Base-by-base conservation (phyloP, 1,140 invertebrate genomes). In the Saxidomus purpurata region DNA sequence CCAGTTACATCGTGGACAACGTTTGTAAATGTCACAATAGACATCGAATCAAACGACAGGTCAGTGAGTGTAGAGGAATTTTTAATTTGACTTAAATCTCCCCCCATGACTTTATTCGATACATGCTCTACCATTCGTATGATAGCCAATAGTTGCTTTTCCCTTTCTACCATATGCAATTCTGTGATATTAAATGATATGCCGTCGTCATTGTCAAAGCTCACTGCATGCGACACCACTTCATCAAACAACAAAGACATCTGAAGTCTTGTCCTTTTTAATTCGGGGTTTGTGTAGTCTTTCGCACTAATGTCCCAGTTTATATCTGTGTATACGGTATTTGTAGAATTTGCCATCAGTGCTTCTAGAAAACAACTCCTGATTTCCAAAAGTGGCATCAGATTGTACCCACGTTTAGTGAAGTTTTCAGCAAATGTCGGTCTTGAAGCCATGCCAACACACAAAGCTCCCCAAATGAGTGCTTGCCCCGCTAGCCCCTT, bases 381-480 rank as follows among this genome's bases (percentile, higher is more conserved):
- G 19, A 89, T 77, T 34, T 84, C 69, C 34, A 34, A 28, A 22
- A 43, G 40, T 19, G 31, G 19, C 22, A 89, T 3, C 22, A 77
- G 34, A 34, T 85, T 49, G 47, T 63, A 63, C 17, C 88, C 88
- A 25, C 43, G n/a, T 36, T 36, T 77, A 67, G 47, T 47, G 52
- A 83, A 84, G 25, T 61, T 84, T 9, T 76, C 80, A 6, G 31
- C 36, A 76, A 84, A 61, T 31, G 77, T 49, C 2, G 38, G 38
- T 25, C 40, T 34, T n/a, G 79, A 49, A 22, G 88, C 80, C 80
- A 89, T 84, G 36, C 84, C 87, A n/a, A 91, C n/a, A 59, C 25
- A n/a, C 13, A 91, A 31, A 17, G 80, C 79, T 13, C 91, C 91
- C 89, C 90, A 91, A 34, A 90, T 88, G 22, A 91, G 87, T 15